A percentile compares a stretch with the other conserved stretches of the same genome.
Evolutionary conservation across 2,888 invertebrate genomes (phyloP).

Genomic region (Gastracanthus pulcherrimus): DNA sequence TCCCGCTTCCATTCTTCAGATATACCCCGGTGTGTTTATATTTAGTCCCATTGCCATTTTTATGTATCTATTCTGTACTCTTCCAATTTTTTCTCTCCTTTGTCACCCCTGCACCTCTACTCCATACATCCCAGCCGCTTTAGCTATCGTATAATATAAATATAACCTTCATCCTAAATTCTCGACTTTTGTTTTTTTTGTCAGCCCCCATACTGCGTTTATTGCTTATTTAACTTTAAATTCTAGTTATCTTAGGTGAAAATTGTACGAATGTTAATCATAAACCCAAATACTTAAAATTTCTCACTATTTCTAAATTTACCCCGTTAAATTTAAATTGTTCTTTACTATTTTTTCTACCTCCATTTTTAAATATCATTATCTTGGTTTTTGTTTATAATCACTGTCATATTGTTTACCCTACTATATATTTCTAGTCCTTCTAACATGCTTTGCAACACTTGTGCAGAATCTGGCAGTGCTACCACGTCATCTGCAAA

Average conservation of each 20-base stretch:
- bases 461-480: too few relatives aligned
- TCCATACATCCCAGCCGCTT: background rate
- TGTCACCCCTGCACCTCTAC: background rate
- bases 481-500: too few relatives aligned
- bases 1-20: slow-evolving; percentile 34
- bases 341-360: background rate
- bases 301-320: background rate
- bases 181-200: background rate
- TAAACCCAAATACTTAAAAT: too few relatives aligned
- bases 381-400: background rate
- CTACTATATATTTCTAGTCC: too few relatives aligned
- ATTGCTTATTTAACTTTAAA: too few relatives aligned
- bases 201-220: background rate
- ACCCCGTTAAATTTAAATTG: background rate
- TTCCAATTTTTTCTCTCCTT: background rate
- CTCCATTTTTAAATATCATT: background rate
- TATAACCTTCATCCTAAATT: slow-evolving; percentile 6
- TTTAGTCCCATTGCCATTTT: background rate
- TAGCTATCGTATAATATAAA: background rate
- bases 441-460: too few relatives aligned
- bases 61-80: background rate
- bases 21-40: too few relatives aligned
- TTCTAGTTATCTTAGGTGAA: background rate
- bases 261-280: background rate
- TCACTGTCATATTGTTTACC: too few relatives aligned